Percentiles rank a stretch among this genome's conserved stretches.
These are phyloP conservation scores for Coendou prehensilis DNA, from an alignment of 2,797 vertebrate genomes.

Conservation along the genomic window DNA sequence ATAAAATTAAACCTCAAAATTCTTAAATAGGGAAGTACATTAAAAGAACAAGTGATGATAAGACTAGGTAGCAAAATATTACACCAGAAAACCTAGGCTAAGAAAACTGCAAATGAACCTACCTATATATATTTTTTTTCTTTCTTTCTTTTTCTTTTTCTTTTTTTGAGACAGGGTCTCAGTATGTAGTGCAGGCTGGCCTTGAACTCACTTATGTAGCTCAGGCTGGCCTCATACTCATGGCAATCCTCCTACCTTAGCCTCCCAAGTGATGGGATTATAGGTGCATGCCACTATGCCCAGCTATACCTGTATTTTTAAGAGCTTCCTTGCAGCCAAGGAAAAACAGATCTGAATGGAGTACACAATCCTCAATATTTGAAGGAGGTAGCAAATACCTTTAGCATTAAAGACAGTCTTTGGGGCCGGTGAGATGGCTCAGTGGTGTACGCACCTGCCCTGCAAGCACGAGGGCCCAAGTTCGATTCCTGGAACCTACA, in stretches of 20 bases:
- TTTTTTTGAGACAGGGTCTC: background rate
- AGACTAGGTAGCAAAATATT: background rate
- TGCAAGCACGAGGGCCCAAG: too few species aligned
- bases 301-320: background rate
- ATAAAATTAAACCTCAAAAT: background rate
- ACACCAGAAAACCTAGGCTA: constrained; percentile 17
- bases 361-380: background rate
- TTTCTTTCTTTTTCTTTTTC: rapidly evolving
- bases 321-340: constrained; percentile 13
- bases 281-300: background rate
- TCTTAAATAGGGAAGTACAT: constrained; percentile 7
- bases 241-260: background rate
- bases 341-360: constrained; percentile 4
- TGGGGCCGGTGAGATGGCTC: background rate
- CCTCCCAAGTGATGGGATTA: background rate
- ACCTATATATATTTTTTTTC: background rate
- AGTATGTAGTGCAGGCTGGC: background rate
- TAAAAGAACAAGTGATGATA: constrained; percentile 26
- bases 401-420: constrained; percentile 33
- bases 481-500: too few species aligned
- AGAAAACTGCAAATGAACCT: background rate
- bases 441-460: too few species aligned
- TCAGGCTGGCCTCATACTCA: background rate
- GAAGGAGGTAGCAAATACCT: background rate
- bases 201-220: background rate